Evolutionary conservation across 2,888 invertebrate genomes (phyloP), one percentile per base, ranked within the genome.

Genomic region (Meliscaeva auricollis): DNA sequence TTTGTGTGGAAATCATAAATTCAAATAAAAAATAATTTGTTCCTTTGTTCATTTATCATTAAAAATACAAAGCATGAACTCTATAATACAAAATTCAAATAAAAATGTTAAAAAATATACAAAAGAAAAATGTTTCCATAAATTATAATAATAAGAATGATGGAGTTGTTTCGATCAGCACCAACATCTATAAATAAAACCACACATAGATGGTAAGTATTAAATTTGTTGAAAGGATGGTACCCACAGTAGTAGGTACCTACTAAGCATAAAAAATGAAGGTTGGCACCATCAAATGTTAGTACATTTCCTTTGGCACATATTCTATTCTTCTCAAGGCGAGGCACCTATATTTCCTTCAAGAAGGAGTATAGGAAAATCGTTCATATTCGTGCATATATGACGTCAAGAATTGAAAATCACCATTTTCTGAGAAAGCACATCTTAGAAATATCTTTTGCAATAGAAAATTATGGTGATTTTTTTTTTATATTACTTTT

Each of bases 401-500:
- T 62, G 44, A 62, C 26, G 26, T 62, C 41, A 30, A 62, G 22
- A 41, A 26, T 44, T 41, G 60, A 15, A 60, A 60, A 44, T 15
- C 13, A 15, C 62, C 44, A 13, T 58, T 35, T 44, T 30, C 15
- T 44, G 26, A 44, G n/a, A 26, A 44, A 44, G 26, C 26, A 41
- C 44, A 22, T 44, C 4, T 3, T 20, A 1, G 35, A 38, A 58
- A 35, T 15, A 44, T 22, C 20, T 60, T 41, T n/a, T 44, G 62
- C 41, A 41, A 26, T 62, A 62, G 15, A 44, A 41, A 62, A 58
- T 38, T 9, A 22, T 60, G 13, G 13, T 60, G 20, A 41, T 41
- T 60, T 41, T 22, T 60, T 38, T n/a, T n/a, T 38, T 26, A 4
- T 26, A 15, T 35, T 58, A 56, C 35, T 56, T 22, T 48, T 52